Base-by-base conservation (phyloP, 2,797 vertebrate genomes). In the Hippoglossus hippoglossus region DNA sequence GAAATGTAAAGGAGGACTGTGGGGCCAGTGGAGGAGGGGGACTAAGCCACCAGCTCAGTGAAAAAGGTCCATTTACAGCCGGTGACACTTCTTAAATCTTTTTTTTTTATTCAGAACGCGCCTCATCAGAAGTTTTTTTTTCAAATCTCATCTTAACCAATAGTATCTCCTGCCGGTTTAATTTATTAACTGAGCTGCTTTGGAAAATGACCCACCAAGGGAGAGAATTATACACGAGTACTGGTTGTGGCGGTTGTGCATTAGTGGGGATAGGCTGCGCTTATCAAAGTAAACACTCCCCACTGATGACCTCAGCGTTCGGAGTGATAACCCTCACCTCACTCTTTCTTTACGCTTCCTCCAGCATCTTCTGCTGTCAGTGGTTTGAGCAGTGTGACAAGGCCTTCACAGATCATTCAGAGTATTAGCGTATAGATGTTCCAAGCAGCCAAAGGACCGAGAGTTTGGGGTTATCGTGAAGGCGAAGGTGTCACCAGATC, bases 21-120 rank as follows among this genome's bases (percentile, higher is more conserved):
- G 55, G 65, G 58, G 55, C 65, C 18, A 50, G 44, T 25, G 56
- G 25, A 25, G 22, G 54, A 61, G 39, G 70, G 49, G n/a, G 62
- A 71, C 75, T 80, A 74, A 87, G 83, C 78, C 76, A 25, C 65
- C 75, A 77, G 66, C 67, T 67, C 58, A 54, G 63, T 67, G 51
- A 56, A 28, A 62, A 53, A 15, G 46, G 21, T 47, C 67, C 58
- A 52, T 47, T 73, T 71, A 67, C 54, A 78, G 63, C 46, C 54
- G 5, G 64, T 34, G 49, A 73, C 73, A 62, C 34, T 61, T 77
- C 52, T 58, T 64, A 44, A 67, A 51, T 63, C 50, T 19, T 16
- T 16, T 44, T 44, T 75, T 60, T 66, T 73, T 55, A 67, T 76
- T 73, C 67, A 81, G 61, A 81, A 71, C 51, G 12, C 34, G 36